Evolutionary conservation across 1,140 invertebrate species (phyloP).

Genomic region (Centruroides vittatus): DNA sequence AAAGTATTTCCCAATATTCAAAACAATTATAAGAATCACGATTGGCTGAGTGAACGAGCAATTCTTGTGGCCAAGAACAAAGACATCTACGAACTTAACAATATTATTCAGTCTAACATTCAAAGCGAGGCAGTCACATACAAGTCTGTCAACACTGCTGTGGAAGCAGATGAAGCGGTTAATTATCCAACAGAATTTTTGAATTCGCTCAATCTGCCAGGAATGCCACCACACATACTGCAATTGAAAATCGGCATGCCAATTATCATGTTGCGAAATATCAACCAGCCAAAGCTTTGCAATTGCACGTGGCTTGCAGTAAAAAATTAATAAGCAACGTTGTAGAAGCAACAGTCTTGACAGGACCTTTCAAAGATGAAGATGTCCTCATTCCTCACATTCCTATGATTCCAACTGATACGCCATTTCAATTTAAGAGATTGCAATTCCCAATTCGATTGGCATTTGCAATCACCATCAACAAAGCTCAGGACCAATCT

Average conservation of each 20-base stretch:
- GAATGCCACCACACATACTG: conserved; percentile 24
- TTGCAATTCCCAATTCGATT: conserved; percentile 36
- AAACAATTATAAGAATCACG: conserved; percentile 27
- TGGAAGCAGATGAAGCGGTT: conserved; percentile 5
- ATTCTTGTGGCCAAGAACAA: conserved; percentile 25
- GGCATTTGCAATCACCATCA: conserved; percentile 38
- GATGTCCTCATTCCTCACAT: conserved; percentile 7
- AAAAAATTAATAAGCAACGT: conserved; percentile 4
- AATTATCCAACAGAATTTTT: too few species aligned
- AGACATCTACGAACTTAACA: conserved; percentile 24
- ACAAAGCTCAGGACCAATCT: not conserved
- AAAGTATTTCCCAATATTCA: conserved; percentile 27
- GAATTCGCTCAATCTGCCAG: conserved; percentile 18
- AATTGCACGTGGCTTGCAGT: conserved; percentile 25
- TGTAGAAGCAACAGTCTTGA: not conserved
- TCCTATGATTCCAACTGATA: conserved; percentile 2
- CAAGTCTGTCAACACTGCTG: conserved; percentile 27
- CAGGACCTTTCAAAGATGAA: not conserved
- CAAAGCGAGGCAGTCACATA: conserved; percentile 20
- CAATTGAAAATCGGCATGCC: conserved; percentile 16
- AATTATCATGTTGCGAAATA: conserved; percentile 14
- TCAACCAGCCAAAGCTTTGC: conserved; percentile 11
- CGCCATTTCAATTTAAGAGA: conserved; percentile 27
- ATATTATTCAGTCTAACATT: conserved; percentile 11
- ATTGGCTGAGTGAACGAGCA: conserved; percentile 21